Conservation (phyloP, 64 coral and sea anemone species). For the Porites australiensis region DNA sequence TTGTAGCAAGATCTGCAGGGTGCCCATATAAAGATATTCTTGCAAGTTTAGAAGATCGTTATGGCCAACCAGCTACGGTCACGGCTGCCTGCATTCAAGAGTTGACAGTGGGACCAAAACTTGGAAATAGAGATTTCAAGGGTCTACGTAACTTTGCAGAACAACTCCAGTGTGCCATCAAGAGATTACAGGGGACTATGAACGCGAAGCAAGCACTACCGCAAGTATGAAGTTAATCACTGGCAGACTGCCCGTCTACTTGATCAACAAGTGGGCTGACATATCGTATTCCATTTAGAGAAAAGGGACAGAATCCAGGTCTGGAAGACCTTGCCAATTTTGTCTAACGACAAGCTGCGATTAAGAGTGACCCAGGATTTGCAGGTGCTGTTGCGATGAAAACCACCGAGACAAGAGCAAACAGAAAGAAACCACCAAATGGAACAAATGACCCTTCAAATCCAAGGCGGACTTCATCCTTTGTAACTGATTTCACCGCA, state of each 20-base stretch:
- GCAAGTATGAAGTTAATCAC: conserved; percentile 67
- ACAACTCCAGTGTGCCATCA: conserved; percentile 63
- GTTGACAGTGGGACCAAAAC: conserved; percentile 18
- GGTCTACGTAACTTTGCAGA: conserved; percentile 72
- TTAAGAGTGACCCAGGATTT: conserved; percentile 54
- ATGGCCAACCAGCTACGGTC: conserved; percentile 56
- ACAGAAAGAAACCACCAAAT: background rate
- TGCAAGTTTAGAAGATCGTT: conserved; percentile 54
- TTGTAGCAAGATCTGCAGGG: conserved; percentile 54
- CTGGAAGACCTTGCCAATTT: conserved; percentile 45
- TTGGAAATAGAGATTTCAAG: conserved; percentile 40
- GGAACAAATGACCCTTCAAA: background rate
- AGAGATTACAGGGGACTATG: conserved; percentile 54
- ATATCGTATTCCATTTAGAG: conserved; percentile 56
- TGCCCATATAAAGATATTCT: conserved; percentile 72
- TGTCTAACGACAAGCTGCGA: conserved; percentile 27
- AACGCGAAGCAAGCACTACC: conserved; percentile 65
- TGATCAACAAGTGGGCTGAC: conserved; percentile 68
- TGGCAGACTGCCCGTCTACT: conserved; percentile 17
- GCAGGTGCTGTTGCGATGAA: no score
- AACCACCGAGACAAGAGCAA: conserved; percentile 1
- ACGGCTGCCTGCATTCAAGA: conserved; percentile 63
- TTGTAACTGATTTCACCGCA: background rate
- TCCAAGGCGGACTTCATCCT: conserved; percentile 29
- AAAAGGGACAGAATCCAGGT: conserved; percentile 27